Evolutionary conservation across 2,113 vertebrate genomes (phyloP), one percentile per base, ranked within the genome.

Genomic region (Lasiurus cinereus): DNA sequence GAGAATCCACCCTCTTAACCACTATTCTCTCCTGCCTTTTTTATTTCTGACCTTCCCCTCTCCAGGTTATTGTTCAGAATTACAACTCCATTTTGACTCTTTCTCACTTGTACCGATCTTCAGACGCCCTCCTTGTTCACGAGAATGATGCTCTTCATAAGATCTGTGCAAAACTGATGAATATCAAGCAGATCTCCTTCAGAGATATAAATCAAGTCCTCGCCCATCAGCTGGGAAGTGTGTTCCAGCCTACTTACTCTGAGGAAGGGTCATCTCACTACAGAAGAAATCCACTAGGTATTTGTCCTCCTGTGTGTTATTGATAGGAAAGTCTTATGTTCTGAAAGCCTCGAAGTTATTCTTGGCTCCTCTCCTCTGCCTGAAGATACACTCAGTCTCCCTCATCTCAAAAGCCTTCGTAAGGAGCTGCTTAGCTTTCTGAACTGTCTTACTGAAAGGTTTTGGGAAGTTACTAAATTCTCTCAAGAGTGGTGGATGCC

Each of bases 11-110:
- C 16, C 9, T 77, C 13, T 36, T 79, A 70, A 76, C 39, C 8
- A 16, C 54, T 87, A 0, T 69, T 74, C 33, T 83, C 31, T 48
- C 64, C 73, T 77, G 15, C 27, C 18, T 90, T 93, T 90, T 43
- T 86, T 93, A 83, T 93, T 48, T 70, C 77, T 96, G 31, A 59
- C 27, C 74, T 93, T 72, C 76, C 33, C 64, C 89, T 85, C 70
- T 96, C 91, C 96, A 99, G 99, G 99, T 99, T 83, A 99, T 99
- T 36, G 99, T 99, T 93, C 99, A 99, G 97, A 99, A 99, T 98
- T 99, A 99, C 97, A 99, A 99, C 97, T 99, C 99, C 0, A 97
- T 99, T 96, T 98, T 99, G 98, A 99, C 99, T 0, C 98, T 99
- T 80, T 98, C 99, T 36, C 99, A 98, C 91, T 98, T 99, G 79